Evolutionary conservation across 2,113 vertebrate species (phyloP), one percentile per base, ranked within the genome.

Genomic region (Ifrita kowaldi): DNA sequence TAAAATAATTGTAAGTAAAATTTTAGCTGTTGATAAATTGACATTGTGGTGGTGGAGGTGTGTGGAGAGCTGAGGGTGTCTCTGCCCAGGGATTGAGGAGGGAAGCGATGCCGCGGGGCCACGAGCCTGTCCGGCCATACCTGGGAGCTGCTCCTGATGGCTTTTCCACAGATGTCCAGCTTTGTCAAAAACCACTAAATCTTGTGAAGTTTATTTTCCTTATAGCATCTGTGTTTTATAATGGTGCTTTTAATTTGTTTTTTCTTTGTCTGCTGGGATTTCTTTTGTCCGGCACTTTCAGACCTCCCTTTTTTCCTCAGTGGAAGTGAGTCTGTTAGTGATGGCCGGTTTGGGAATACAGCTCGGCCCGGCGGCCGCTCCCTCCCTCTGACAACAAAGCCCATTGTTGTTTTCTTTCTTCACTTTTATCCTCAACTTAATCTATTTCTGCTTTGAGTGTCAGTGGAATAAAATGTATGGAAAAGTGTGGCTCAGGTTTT

Each of bases 151-250:
- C 94, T 94, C 83, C 98, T 99, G 99, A 99, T 99, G 98, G 95
- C 98, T 99, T 99, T 99, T 99, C 99, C 99, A 99, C 98, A 98
- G 97, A 98, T 90, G 97, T 98, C 98, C 97, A 95, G 98, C 98
- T 98, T 98, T 98, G 98, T 98, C 98, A 98, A 98, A 98, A 98
- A 90, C 88, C 98, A 98, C 97, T 99, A 99, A 99, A 99, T 99
- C 99, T 98, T 97, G 95, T 91, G 92, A 98, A 98, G 98, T 98
- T 99, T 99, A 98, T 99, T 99, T 99, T 99, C 98, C 98, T 99
- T 99, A 97, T 98, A 99, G 98, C 99, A 99, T 99, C 99, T 99
- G 99, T 98, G 98, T 99, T 99, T 99, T 99, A 99, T 99, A 99
- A 99, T 97, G 98, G 98, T 95, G 97, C 98, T 98, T 99, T 99